Evolutionary conservation across 2,888 invertebrate species (phyloP).

Genomic region (Camponotus fellah): DNA sequence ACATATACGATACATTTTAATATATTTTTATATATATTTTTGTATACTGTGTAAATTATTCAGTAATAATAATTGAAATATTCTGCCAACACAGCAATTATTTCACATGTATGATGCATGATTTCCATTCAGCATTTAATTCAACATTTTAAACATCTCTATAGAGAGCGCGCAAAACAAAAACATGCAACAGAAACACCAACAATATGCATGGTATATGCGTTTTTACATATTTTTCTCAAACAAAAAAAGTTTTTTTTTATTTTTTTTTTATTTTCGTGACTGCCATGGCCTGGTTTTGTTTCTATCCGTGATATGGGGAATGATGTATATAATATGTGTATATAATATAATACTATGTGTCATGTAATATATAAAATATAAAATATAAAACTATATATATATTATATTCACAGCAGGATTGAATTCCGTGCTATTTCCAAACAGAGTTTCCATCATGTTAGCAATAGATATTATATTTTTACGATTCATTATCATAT

Average conservation of each 20-base stretch:
- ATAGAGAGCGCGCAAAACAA: conserved; percentile 28
- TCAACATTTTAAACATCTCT: conserved; percentile 28
- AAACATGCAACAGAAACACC: not conserved
- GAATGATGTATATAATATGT: conserved; percentile 4
- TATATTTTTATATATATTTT: conserved; percentile 1
- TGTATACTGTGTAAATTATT: not conserved
- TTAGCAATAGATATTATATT: not conserved
- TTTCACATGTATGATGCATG: not conserved
- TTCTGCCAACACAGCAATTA: conserved; percentile 13
- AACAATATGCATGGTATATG: not conserved
- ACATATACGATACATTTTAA: not conserved
- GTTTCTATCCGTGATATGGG: not conserved
- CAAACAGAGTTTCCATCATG: not conserved
- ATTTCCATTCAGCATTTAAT: conserved; percentile 21
- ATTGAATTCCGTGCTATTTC: not conserved
- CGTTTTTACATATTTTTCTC: conserved; percentile 16
- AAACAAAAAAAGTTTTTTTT: conserved; percentile 14
- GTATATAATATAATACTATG: too few relatives aligned
- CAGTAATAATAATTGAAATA: not conserved
- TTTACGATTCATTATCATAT: not conserved
- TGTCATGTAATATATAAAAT: not conserved
- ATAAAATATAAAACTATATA: not conserved
- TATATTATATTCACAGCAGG: not conserved
- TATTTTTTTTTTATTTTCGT: conserved; percentile 34
- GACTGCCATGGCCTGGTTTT: conserved; percentile 4